Evolutionary conservation across 2,888 invertebrate species (phyloP).

Genomic region (Nomada lathburiana): DNA sequence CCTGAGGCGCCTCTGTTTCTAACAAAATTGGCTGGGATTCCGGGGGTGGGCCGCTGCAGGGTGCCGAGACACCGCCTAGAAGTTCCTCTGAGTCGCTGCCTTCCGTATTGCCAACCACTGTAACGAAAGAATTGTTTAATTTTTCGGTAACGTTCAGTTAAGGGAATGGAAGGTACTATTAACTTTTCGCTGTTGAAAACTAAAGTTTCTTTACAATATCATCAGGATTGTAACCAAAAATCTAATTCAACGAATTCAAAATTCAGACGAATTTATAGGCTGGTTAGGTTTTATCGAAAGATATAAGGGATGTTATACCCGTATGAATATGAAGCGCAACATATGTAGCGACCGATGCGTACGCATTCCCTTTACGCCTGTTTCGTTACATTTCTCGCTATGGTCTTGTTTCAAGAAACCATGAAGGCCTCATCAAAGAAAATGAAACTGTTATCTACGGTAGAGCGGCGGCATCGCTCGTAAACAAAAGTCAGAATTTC

Average conservation of each 20-base stretch:
- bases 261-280: no score
- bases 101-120: conserved; percentile 81
- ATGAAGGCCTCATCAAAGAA: conserved; percentile 47
- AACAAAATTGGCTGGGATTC: conserved; percentile 66
- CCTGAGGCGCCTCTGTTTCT: conserved; percentile 61
- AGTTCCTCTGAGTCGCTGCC: conserved; percentile 82
- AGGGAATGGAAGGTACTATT: not conserved
- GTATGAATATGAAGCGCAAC: conserved; percentile 1
- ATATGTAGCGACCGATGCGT: not conserved
- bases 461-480: conserved; percentile 39
- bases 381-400: conserved; percentile 17
- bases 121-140: conserved; percentile 56
- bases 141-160: not conserved
- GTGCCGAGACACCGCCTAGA: conserved; percentile 77
- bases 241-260: no score
- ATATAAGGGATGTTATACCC: not conserved
- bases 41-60: conserved; percentile 78
- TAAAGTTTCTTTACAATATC: no score
- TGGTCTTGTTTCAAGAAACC: conserved; percentile 22
- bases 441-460: conserved; percentile 48
- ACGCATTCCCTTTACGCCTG: not conserved
- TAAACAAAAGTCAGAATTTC: conserved; percentile 57
- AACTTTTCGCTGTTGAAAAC: no score
- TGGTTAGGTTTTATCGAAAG: no score
- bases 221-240: no score